Evolutionary conservation across 2,797 vertebrate species (phyloP).

Genomic region (Falco biarmicus): DNA sequence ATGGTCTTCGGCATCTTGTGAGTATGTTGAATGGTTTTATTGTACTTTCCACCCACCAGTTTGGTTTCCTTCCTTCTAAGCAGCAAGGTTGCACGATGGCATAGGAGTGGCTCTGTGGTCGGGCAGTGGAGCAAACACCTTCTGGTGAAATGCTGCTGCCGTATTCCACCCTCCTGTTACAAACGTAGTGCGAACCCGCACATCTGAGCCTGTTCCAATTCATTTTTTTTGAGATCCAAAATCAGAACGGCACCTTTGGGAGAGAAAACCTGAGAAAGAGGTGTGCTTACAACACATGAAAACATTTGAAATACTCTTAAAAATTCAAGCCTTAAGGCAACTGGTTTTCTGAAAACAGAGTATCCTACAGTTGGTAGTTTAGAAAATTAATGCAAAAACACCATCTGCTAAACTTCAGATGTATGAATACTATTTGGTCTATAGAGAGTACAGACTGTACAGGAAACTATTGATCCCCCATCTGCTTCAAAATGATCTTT

Average conservation of each 20-base stretch:
- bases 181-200: neutral
- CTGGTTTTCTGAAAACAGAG: constrained; percentile 78
- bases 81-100: neutral
- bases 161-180: neutral
- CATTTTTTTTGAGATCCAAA: neutral
- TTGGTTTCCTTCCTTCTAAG: neutral
- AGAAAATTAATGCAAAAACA: constrained; percentile 81
- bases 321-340: constrained; percentile 73
- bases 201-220: neutral
- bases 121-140: neutral
- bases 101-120: neutral
- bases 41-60: neutral
- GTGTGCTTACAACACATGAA: constrained; percentile 57
- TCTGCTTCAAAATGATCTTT: constrained; percentile 65
- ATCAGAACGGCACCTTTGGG: neutral
- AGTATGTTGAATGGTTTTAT: neutral
- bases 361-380: constrained; percentile 77
- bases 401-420: constrained; percentile 80
- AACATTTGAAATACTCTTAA: constrained; percentile 62
- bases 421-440: constrained; percentile 70
- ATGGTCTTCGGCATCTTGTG: neutral
- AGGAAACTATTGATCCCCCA: constrained; percentile 67
- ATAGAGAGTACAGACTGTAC: constrained; percentile 65
- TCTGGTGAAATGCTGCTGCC: neutral
- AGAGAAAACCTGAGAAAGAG: constrained; percentile 57